A percentile compares a stretch with the other conserved stretches of the same genome.
phyloP scores from a whole-genome alignment of 2,888 invertebrate genomes.

The Merodon equestris region DNA sequence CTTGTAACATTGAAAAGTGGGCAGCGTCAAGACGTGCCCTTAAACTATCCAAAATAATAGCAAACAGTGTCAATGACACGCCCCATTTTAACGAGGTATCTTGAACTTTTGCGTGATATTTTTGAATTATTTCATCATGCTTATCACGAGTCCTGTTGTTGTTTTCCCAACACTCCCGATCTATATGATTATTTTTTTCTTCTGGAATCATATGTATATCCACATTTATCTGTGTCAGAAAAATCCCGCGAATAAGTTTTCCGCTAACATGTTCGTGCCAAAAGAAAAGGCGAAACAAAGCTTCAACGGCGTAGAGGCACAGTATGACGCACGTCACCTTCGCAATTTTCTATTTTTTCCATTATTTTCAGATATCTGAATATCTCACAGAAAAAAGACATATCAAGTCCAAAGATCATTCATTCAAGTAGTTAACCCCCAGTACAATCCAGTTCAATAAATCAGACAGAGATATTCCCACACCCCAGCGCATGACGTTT shows the following conservation, averaged over 20 bases:
- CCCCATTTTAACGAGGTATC: too few species aligned
- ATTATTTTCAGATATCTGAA: not conserved
- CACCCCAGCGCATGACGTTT: constrained; percentile 26
- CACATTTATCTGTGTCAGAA: too few species aligned
- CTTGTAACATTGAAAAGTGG: too few species aligned
- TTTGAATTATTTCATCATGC: constrained; percentile 37
- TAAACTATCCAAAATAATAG: too few species aligned
- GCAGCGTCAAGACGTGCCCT: too few species aligned
- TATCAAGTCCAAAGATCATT: constrained; percentile 46
- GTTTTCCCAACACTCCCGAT: not conserved
- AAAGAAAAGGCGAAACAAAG: constrained; percentile 1
- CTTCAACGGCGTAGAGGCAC: not conserved
- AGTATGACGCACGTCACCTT: constrained; percentile 27
- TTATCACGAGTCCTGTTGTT: constrained; percentile 30
- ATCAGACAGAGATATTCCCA: constrained; percentile 45
- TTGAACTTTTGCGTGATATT: too few species aligned
- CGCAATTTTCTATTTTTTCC: constrained; percentile 3
- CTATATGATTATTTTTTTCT: not conserved
- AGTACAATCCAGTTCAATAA: constrained; percentile 37
- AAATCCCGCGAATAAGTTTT: too few species aligned
- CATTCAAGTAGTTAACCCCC: constrained; percentile 19
- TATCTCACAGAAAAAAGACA: constrained; percentile 10
- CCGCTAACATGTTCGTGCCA: too few species aligned
- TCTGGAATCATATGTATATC: not conserved
- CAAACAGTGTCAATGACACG: too few species aligned